phyloP scores from a whole-genome alignment of 2,888 invertebrate species.

The Dusona sp. region DNA sequence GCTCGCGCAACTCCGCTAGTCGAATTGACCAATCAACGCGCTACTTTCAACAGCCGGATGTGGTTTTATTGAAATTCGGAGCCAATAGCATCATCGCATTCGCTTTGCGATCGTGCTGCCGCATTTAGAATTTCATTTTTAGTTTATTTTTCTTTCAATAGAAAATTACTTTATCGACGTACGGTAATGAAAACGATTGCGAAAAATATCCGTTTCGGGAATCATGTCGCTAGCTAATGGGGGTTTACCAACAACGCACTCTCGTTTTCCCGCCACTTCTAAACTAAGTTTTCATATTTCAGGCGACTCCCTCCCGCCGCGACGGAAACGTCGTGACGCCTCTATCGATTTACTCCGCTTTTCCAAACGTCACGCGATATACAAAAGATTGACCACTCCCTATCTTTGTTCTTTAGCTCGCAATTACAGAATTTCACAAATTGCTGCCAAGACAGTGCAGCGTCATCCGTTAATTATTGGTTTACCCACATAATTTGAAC shows the following conservation, averaged over 20 bases:
- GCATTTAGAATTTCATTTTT: constrained; percentile 26
- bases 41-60: constrained; percentile 79
- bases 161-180: constrained; percentile 7
- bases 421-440: neutral
- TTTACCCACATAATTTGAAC: neutral
- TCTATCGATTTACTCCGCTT: constrained; percentile 57
- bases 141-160: neutral
- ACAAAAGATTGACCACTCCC: constrained; percentile 37
- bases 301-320: neutral
- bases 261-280: constrained; percentile 63
- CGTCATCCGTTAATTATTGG: neutral
- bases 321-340: constrained; percentile 25
- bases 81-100: constrained; percentile 73
- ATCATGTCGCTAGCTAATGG: constrained; percentile 44
- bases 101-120: constrained; percentile 31
- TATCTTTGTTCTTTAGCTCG: neutral
- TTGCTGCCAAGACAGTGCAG: neutral
- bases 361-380: constrained; percentile 45
- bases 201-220: neutral
- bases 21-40: constrained; percentile 78
- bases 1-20: constrained; percentile 1
- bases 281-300: constrained; percentile 26
- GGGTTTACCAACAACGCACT: constrained; percentile 24
- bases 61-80: constrained; percentile 74
- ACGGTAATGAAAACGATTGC: constrained; percentile 16